Base-by-base conservation (phyloP, 2,797 vertebrate genomes). In the Atherinosoma microstoma region DNA sequence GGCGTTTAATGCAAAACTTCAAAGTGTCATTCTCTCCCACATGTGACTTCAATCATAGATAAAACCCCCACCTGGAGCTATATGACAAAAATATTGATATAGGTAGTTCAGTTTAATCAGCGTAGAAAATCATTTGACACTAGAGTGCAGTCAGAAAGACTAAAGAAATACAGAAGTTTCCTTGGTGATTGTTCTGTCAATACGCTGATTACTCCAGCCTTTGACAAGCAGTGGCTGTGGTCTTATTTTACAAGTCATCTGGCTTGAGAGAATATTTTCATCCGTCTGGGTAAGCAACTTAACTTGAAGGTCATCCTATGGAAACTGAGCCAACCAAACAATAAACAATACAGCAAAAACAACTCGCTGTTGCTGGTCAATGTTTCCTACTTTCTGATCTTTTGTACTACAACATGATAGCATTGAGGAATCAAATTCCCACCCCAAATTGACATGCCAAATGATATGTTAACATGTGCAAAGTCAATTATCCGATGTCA, bases 221-320 rank as follows among this genome's bases (percentile, higher is more conserved):
- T 51, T 89, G 80, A 76, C 47, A 67, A 78, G 47, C 58, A 67
- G 51, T 68, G 63, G 32, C 49, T 62, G 61, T 69, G 80, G 80
- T 64, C 73, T 84, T 54, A 75, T 73, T 77, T 73, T 64, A 76
- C 35, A 54, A 76, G 30, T 84, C 47, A 54, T 74, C 59, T 76
- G 73, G 38, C 64, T 64, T 40, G 10, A 65, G 36, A 74, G 42
- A 64, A 61, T 45, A 6, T 77, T 79, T 73, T 66, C 22, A 70
- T 83, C 58, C 53, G 40, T 77, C 73, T 63, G 57, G 70, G 63
- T 81, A 73, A 79, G 40, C 22, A 22, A 78, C 68, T 35, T 80
- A 61, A 86, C 68, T 66, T 69, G 35, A n/a, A 63, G 78, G 75
- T 86, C 81, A 58, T 24, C 30, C 53, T 67, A 45, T 64, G 24